A percentile compares a stretch with the other conserved stretches of the same genome.
phyloP scores from a whole-genome alignment of 2,888 invertebrate species.

The Lasioglossum oenotherae region DNA sequence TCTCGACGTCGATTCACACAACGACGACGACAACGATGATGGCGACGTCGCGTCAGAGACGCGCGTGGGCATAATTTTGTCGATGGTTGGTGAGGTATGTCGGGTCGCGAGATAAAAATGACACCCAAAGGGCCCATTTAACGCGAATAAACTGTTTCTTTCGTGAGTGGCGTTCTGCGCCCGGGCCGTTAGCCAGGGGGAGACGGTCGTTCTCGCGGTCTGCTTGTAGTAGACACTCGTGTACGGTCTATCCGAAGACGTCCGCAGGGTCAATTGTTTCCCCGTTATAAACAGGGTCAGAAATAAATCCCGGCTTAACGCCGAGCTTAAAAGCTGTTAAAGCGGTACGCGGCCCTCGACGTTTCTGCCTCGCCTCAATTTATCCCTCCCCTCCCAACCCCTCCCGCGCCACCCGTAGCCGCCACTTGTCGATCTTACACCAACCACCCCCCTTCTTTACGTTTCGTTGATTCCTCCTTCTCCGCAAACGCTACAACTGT shows the following conservation, averaged over 20 bases:
- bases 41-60: neutral
- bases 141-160: constrained; percentile 69
- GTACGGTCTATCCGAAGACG: constrained; percentile 31
- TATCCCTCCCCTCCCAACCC: constrained; percentile 55
- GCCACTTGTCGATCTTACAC: constrained; percentile 51
- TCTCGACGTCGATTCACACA: too few species aligned
- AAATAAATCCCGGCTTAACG: constrained; percentile 80
- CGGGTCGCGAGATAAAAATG: constrained; percentile 40
- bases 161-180: constrained; percentile 49
- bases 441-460: constrained; percentile 12
- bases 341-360: constrained; percentile 68
- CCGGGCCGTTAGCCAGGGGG: constrained; percentile 64
- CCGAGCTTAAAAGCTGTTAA: constrained; percentile 80
- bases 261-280: constrained; percentile 76
- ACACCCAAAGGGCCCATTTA: constrained; percentile 62
- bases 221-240: constrained; percentile 62
- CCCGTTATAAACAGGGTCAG: constrained; percentile 78
- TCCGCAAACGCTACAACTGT: neutral
- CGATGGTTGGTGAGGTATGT: neutral
- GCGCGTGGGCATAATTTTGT: constrained; percentile 35
- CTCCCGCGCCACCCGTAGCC: constrained; percentile 37
- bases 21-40: neutral
- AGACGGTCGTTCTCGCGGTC: constrained; percentile 44
- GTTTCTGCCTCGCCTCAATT: constrained; percentile 65
- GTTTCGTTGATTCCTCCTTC: neutral